A percentile compares a stretch with the other conserved stretches of the same genome.
Conservation (phyloP, 53 echinoderm and acorn worm species). For the Patiria pectinifera region DNA sequence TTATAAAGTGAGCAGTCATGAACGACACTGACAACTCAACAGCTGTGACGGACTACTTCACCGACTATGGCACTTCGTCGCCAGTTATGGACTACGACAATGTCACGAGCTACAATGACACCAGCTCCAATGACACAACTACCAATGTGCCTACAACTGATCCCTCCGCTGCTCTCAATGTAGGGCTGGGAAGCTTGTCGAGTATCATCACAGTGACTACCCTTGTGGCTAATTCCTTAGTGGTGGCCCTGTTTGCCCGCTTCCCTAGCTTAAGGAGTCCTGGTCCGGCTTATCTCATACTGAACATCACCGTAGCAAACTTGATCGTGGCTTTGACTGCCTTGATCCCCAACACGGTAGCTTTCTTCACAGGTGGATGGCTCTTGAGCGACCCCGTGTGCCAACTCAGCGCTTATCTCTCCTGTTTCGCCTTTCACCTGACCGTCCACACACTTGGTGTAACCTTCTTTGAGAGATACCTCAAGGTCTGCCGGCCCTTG, state of each 20-base stretch:
- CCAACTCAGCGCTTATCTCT: constrained; percentile 67
- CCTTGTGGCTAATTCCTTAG: constrained; percentile 56
- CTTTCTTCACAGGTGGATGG: constrained; percentile 53
- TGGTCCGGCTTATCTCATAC: constrained; percentile 63
- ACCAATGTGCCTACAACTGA: background rate
- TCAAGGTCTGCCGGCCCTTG: constrained; percentile 73
- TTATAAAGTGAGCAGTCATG: background rate
- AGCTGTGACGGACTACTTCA: constrained; percentile 40
- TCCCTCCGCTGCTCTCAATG: background rate
- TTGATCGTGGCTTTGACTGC: constrained; percentile 46
- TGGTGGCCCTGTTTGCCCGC: constrained; percentile 40
- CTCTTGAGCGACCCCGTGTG: constrained; percentile 66
- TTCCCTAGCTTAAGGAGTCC: constrained; percentile 39
- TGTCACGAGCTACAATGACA: background rate
- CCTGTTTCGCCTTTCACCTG: constrained; percentile 68
- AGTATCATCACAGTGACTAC: constrained; percentile 40
- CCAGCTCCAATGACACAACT: background rate
- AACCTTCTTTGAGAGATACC: constrained; percentile 74
- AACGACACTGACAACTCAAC: constrained; percentile 47
- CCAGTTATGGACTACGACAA: constrained; percentile 3
- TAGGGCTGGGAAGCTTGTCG: constrained; percentile 11
- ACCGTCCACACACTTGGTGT: constrained; percentile 59
- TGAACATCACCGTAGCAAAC: constrained; percentile 56
- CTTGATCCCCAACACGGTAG: constrained; percentile 63
- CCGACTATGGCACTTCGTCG: constrained; percentile 20